Evolutionary conservation across 2,113 vertebrate genomes (phyloP), one percentile per base, ranked within the genome.

Genomic region (Cromileptes altivelis): DNA sequence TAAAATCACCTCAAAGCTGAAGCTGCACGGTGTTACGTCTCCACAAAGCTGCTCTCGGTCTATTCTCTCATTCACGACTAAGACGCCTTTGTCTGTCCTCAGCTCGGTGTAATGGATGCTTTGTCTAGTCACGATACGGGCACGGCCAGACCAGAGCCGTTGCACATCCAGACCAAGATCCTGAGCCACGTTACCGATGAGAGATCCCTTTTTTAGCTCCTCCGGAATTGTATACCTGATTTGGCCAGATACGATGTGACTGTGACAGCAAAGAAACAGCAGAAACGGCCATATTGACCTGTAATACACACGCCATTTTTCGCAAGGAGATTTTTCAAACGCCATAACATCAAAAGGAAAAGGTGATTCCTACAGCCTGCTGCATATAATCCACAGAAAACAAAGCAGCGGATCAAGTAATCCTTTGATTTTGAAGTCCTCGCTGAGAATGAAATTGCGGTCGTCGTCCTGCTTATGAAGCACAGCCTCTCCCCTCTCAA

Each of bases 151-250:
- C 13, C 77, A 78, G 4, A 91, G 88, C 45, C 90, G 85, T 55
- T 79, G 53, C 2, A 89, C 19, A 82, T 91, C 81, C 56, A 94
- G 65, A 56, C 86, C 91, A 6, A 91, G 80, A 12, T 92, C 90
- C 1, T 90, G 86, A 8, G 86, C 91, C 0, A 94, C 75, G 10
- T 94, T 94, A 6, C 93, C 92, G 13, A 94, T 83, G 2, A 93
- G n/a, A 0, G 90, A 88, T 0, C 92, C 91, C 12, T 9, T 85
- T 52, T 91, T 88, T 6, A 92, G 61, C 75, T 93, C 90, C 75
- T 94, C 93, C 3, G 91, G 91, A 7, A 93, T 82, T 5, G 92
- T 75, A 21, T 94, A 94, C 2, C 91, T 73, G 19, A 94, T 88
- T 14, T 94, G 91, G 2, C 84, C 75, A 9, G 27, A 73, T 4